A percentile compares a stretch with the other conserved stretches of the same genome.
Evolutionary conservation across 2,797 vertebrate genomes (phyloP).

Genomic region (Pipistrellus pipistrellus): DNA sequence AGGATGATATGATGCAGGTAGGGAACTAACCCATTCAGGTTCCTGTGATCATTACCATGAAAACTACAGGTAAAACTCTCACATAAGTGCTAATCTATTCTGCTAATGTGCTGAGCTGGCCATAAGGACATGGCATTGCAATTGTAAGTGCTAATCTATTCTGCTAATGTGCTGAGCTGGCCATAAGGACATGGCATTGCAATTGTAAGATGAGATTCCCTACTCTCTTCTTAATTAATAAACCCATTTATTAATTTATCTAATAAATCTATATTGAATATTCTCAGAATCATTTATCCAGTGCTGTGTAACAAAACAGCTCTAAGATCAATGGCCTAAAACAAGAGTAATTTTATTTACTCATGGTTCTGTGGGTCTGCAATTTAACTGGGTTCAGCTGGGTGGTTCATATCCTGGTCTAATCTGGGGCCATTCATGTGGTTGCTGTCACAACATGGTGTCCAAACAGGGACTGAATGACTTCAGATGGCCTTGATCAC

Average conservation of each 20-base stretch:
- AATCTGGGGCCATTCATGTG: not conserved
- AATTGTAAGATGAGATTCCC: not conserved
- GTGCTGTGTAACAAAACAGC: not conserved
- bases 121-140: not conserved
- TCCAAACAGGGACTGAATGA: not conserved
- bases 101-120: not conserved
- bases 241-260: conserved; percentile 13
- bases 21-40: not conserved
- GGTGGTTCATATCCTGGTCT: not conserved
- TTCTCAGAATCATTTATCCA: conserved; percentile 35
- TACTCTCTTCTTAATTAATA: not conserved
- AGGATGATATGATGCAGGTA: not conserved
- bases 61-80: conserved; percentile 17
- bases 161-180: not conserved
- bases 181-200: not conserved
- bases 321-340: not conserved
- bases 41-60: not conserved
- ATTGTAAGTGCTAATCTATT: not conserved
- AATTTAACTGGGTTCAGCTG: not conserved
- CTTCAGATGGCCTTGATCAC: not conserved
- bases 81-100: not conserved
- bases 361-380: not conserved
- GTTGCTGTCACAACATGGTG: not conserved
- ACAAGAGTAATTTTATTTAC: not conserved
- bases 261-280: not conserved